phyloP scores from a whole-genome alignment of 2,888 invertebrate species.

The Clistopyga incitator region DNA sequence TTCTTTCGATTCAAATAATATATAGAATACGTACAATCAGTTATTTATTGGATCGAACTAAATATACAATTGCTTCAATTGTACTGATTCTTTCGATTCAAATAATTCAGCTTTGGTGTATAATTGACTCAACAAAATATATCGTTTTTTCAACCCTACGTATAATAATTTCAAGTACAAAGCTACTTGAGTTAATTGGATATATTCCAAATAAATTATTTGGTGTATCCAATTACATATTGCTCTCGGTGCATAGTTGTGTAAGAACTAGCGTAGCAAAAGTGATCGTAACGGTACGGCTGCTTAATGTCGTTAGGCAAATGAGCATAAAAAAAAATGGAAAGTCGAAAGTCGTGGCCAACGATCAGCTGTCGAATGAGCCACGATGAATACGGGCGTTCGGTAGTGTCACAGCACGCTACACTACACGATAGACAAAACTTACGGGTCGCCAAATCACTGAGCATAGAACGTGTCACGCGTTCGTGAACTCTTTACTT shows the following conservation, averaged over 20 bases:
- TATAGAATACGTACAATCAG: too few species aligned
- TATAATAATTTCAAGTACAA: too few species aligned
- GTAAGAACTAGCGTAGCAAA: background rate
- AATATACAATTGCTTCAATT: too few species aligned
- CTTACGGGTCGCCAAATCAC: background rate
- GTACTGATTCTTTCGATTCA: too few species aligned
- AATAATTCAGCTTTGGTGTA: too few species aligned
- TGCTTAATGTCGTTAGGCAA: slow-evolving; percentile 13
- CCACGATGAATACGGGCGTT: slow-evolving; percentile 4
- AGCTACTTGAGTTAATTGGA: too few species aligned
- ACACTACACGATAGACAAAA: background rate
- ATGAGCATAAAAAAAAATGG: slow-evolving; percentile 28
- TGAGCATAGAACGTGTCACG: background rate
- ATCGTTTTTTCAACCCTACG: too few species aligned
- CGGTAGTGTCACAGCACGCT: background rate
- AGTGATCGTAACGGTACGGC: slow-evolving; percentile 23
- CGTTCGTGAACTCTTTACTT: background rate
- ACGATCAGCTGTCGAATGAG: slow-evolving; percentile 35
- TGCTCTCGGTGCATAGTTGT: background rate
- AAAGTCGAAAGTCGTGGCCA: slow-evolving; percentile 44
- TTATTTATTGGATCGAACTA: too few species aligned
- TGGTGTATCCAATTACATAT: too few species aligned
- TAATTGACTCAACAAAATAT: too few species aligned
- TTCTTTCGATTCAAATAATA: too few species aligned
- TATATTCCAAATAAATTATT: too few species aligned